phyloP scores from a whole-genome alignment of 2,797 vertebrate species.

The Eulemur coronatus region DNA sequence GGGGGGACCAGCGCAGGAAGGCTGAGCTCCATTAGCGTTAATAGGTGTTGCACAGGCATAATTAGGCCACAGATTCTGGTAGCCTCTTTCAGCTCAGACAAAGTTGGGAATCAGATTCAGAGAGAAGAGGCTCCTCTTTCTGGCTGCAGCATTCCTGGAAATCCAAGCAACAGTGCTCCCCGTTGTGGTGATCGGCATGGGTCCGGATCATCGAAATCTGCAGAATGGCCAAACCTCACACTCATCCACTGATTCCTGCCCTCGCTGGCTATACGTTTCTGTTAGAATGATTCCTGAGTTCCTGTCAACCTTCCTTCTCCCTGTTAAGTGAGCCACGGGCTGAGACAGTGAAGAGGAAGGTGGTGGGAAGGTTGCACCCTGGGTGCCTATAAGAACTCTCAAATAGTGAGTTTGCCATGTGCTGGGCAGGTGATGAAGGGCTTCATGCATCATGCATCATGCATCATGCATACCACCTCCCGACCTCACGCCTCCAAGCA shows the following conservation, averaged over 20 bases:
- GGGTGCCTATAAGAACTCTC: background rate
- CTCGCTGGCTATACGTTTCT: background rate
- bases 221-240: background rate
- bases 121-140: background rate
- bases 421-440: background rate
- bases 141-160: background rate
- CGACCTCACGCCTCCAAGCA: background rate
- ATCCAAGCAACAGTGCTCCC: background rate
- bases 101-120: background rate
- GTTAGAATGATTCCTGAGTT: background rate
- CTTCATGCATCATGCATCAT: background rate
- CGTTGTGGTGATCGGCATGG: rapidly evolving
- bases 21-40: background rate
- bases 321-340: background rate
- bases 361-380: background rate
- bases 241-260: background rate
- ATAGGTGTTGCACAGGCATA: background rate
- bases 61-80: slow-evolving; percentile 7
- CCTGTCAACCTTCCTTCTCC: background rate
- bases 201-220: background rate
- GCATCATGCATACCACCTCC: background rate
- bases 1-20: background rate
- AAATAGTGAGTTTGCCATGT: background rate
- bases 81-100: background rate
- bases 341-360: slow-evolving; percentile 20